These are phyloP conservation scores for Macheiramphus alcinus DNA, from an alignment of 2,113 vertebrate genomes.

Conservation along the genomic window DNA sequence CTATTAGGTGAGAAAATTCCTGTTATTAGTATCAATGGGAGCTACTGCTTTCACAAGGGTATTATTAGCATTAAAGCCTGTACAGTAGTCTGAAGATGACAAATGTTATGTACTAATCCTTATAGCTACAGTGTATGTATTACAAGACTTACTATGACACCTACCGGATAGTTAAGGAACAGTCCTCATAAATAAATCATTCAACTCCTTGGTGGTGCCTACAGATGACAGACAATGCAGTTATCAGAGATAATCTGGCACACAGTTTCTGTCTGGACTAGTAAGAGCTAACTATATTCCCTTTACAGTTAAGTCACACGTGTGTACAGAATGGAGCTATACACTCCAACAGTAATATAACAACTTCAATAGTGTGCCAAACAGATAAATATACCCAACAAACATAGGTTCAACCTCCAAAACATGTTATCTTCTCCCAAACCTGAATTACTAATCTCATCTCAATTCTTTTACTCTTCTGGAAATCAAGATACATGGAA, in stretches of 20 bases:
- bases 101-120: not conserved
- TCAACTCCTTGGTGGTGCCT: not conserved
- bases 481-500: not conserved
- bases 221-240: not conserved
- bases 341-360: not conserved
- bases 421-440: not conserved
- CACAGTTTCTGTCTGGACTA: not conserved
- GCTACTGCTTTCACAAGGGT: not conserved
- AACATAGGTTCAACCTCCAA: not conserved
- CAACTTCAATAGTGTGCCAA: not conserved
- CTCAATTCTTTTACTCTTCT: not conserved
- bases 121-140: not conserved
- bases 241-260: not conserved
- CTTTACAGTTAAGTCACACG: not conserved
- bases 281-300: not conserved
- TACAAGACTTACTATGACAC: conserved; percentile 20
- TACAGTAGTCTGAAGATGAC: not conserved
- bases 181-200: not conserved
- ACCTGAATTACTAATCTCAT: not conserved
- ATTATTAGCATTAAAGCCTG: not conserved
- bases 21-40: not conserved
- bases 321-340: not conserved
- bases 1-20: not conserved
- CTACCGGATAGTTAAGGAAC: not conserved
- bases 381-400: not conserved